Evolutionary conservation across 2,888 invertebrate species (phyloP), one percentile per base, ranked within the genome.

Genomic region (Melanostoma scalare): DNA sequence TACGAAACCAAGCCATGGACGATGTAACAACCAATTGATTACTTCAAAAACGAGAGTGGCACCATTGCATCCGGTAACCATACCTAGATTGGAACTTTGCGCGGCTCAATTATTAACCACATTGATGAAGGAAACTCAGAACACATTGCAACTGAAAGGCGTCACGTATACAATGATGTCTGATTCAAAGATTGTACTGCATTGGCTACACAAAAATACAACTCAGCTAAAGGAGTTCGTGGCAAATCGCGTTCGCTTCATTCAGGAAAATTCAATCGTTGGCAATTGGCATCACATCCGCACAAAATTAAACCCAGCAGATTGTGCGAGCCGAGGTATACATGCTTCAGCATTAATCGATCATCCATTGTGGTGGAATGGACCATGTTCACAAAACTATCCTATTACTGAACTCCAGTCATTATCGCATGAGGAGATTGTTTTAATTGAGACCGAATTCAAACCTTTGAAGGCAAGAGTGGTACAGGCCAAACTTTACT

Each of bases 251-350:
- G 31, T 58, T 20, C 30, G 8, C 3, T 42, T 42, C 8, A 36
- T 46, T 10, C 61, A 46, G 35, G 10, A 46, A 10, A 6, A 61
- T 35, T 61, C 46, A 10, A 46, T 5, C 4, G 10, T 48, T 3
- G 61, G 5, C 20, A 61, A 48, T 20, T 46, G 61, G 36, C 10
- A 61, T 46, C 61, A 61, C 36, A 35, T 61, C 48, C 52, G 52
- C 6, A 65, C 65, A 1, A 50, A 38, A 8, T 52, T 52, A 30
- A 65, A 52, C 10, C 40, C n/a, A 8, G 65, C 40, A 2, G 65
- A 65, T 65, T 65, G 50, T 4, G 38, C 65, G 6, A 52, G 40
- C 46, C 33, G 46, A 8, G 61, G 46, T 40, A 61, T 46, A 10
- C 46, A 20, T n/a, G 0, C 31, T 8, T 10, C 46, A 46, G 46